Evolutionary conservation across 2,797 vertebrate species (phyloP), one percentile per base, ranked within the genome.

Genomic region (Chiloscyllium punctatum): DNA sequence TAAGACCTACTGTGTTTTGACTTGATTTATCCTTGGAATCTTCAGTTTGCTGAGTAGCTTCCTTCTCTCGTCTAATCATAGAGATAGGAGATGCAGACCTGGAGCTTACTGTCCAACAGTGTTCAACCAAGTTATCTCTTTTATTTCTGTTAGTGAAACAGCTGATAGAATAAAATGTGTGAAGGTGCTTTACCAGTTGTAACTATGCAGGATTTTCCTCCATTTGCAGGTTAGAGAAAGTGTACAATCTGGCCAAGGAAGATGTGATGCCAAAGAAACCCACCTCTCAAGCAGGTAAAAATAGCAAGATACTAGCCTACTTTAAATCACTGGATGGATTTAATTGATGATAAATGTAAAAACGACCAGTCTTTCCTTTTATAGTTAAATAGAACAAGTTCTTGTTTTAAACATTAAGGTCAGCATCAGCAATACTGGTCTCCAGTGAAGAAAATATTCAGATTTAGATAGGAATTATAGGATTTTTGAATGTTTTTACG

Each of bases 221-320:
- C 95, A 53, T 97, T 9, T 97, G 94, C 97, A 99, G 99, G 96
- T 97, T 99, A 97, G 99, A 99, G 97, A 99, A 99, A 96, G 99
- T 99, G 30, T 99, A 99, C 95, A 98, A 97, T 97, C 98, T 99
- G 95, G 97, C 98, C 68, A 99, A 99, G 97, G 99, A 99, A 33
- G 98, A 99, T 96, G 97, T 98, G 97, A 96, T 97, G 96, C 98
- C 98, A 97, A 99, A 99, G 98, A 98, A 98, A 96, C 96, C 95
- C 37, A 97, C 98, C 23, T 42, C 97, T 96, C 98, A 97, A 57
- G 96, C 98, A 97, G 99, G 99, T 99, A 97, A 95, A 96, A 95
- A 21, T 37, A 66, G 25, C 21, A 86, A 79, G 77, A n/a, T 79
- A 57, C 74, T 4, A 84, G 5, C 77, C 62, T 18, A 51, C 51